Base-by-base conservation (phyloP, 2,797 vertebrate species). In the Melanotaenia boesemani region DNA sequence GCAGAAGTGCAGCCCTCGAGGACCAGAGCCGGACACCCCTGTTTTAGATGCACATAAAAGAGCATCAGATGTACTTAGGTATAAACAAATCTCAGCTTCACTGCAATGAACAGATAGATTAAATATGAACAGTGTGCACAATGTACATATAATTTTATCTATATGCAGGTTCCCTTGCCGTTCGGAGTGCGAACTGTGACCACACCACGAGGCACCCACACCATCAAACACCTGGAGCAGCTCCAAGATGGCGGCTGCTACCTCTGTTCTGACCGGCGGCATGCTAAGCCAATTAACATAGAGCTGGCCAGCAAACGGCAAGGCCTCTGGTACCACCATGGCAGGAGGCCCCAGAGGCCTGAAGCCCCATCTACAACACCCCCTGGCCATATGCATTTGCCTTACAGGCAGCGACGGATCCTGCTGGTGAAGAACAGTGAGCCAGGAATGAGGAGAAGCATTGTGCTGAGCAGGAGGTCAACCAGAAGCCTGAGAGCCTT, bases 151-250 rank as follows among this genome's bases (percentile, higher is more conserved):
- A 18, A 39, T 6, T 64, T 9, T 76, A 22, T 58, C 0, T 72
- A 9, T 34, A 26, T 28, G 6, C 67, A 94, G 93, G 86, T 98
- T 30, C 97, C 98, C 0, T 92, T 99, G 70, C 95, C 97, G 0
- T 99, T 99, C 3, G 97, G 98, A 2, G 97, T 99, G 41, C 91
- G 97, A 24, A 97, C 96, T 1, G 94, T 99, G 81, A 98, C 97
- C 65, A 99, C 98, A 0, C 98, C 98, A 50, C 93, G 89, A 11
- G 97, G 97, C 48, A 95, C 93, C 32, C 96, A 96, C 6, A 89
- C 91, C 88, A 95, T 99, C 91, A 96, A 92, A 6, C 90, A 94
- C 37, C 93, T 99, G 78, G 97, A 99, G 74, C 97, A 99, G 88
- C 95, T 99, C 79, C 95, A 98, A 76, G 97, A 98, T 0, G 96